Percentiles rank a stretch among this genome's conserved stretches.
Conservation (phyloP, 2,113 vertebrate species). For the Zeus faber region DNA sequence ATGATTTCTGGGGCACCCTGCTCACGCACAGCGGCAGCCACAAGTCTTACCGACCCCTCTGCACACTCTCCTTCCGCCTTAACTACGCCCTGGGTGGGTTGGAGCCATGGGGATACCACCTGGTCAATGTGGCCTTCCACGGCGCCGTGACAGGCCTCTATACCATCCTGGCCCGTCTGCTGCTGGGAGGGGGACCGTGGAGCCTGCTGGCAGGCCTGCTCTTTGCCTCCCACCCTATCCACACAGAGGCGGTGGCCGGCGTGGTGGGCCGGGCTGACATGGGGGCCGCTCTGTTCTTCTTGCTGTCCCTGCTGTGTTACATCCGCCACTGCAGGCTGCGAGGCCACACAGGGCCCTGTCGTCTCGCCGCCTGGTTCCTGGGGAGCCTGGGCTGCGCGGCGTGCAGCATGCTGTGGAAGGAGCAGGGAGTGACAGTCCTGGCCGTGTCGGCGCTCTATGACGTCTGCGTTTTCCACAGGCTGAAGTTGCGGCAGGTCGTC, state of each 20-base stretch:
- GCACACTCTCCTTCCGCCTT: slow-evolving; percentile 94
- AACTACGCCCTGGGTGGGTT: slow-evolving; percentile 89
- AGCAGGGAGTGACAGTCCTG: slow-evolving; percentile 95
- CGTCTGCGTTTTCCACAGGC: slow-evolving; percentile 86
- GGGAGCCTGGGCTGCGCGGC: slow-evolving; percentile 83
- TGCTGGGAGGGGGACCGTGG: slow-evolving; percentile 90
- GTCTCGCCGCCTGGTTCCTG: slow-evolving; percentile 82
- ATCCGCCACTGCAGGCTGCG: slow-evolving; percentile 81
- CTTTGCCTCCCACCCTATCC: slow-evolving; percentile 93
- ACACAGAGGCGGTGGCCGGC: slow-evolving; percentile 94
- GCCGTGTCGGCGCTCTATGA: slow-evolving; percentile 91
- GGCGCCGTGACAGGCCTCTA: slow-evolving; percentile 88
- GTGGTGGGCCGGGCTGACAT: slow-evolving; percentile 93
- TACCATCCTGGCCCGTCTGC: slow-evolving; percentile 84
- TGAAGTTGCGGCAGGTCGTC: slow-evolving; percentile 85
- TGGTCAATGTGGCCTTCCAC: slow-evolving; percentile 89
- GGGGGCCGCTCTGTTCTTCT: slow-evolving; percentile 91
- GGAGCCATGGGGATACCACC: slow-evolving; percentile 95
- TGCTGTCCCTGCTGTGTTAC: slow-evolving; percentile 92
- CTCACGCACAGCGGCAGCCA: slow-evolving; percentile 98
- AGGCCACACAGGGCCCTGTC: slow-evolving; percentile 57
- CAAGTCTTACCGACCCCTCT: slow-evolving; percentile 96
- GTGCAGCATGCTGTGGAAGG: slow-evolving; percentile 98
- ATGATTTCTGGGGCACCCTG: slow-evolving; percentile 97
- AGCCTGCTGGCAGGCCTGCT: slow-evolving; percentile 89